phyloP scores from a whole-genome alignment of 2,888 invertebrate species.

The Chaetogeoica ovagalla region DNA sequence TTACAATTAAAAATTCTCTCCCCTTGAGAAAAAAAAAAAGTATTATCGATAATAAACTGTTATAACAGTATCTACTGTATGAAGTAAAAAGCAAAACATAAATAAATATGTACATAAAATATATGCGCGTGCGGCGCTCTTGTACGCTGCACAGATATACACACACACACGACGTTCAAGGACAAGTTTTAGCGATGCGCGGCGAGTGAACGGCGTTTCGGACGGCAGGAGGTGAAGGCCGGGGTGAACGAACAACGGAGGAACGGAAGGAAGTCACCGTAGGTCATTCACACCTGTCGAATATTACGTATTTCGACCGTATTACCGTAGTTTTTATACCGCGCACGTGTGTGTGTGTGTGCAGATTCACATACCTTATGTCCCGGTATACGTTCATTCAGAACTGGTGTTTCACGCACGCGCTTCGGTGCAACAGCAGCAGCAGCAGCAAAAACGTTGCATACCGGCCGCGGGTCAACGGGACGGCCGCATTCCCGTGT shows the following conservation, averaged over 20 bases:
- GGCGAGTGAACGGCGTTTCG: not conserved
- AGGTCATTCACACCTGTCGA: constrained; percentile 52
- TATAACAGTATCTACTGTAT: too few relatives aligned
- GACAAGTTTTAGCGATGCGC: constrained; percentile 35
- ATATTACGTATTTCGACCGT: constrained; percentile 45
- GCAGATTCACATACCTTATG: too few relatives aligned
- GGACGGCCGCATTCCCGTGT: constrained; percentile 52
- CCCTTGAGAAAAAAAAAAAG: too few relatives aligned
- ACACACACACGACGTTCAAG: constrained; percentile 39
- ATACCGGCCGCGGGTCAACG: constrained; percentile 52
- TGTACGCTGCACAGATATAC: not conserved
- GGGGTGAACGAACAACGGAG: constrained; percentile 36
- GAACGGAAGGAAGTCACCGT: constrained; percentile 52
- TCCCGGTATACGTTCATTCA: constrained; percentile 34
- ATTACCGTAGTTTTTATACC: constrained; percentile 7
- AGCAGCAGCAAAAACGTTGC: not conserved
- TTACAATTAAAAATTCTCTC: too few relatives aligned
- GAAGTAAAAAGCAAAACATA: too few relatives aligned
- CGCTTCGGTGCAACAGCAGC: not conserved
- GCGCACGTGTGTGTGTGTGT: not conserved
- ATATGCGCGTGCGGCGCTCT: not conserved
- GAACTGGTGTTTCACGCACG: constrained; percentile 50
- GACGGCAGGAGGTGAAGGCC: not conserved
- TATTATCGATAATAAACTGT: too few relatives aligned
- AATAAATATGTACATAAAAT: not conserved